A percentile compares a stretch with the other conserved stretches of the same genome.
Evolutionary conservation across 2,113 vertebrate species (phyloP).

Genomic region (Hepsetus odoe): DNA sequence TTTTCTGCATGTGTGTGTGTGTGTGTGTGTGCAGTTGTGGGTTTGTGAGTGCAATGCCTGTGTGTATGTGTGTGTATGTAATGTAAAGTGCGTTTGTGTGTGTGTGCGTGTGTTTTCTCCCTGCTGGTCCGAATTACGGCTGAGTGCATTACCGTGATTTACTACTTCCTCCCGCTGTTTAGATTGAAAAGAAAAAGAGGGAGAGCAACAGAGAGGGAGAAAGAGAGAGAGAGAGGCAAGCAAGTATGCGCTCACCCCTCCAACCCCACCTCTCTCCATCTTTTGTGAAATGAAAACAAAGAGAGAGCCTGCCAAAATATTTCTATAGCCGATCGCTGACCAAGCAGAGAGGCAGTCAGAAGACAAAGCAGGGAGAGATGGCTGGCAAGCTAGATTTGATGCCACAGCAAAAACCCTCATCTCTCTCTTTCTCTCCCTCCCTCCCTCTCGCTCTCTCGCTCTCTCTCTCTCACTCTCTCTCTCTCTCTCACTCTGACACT

Average conservation of each 20-base stretch:
- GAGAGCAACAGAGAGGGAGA: conserved; percentile 43
- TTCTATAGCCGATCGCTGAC: conserved; percentile 60
- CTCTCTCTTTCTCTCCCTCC: conserved; percentile 39
- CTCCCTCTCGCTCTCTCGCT: conserved; percentile 18
- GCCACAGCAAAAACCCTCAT: conserved; percentile 51
- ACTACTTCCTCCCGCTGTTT: conserved; percentile 81
- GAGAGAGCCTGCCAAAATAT: conserved; percentile 60
- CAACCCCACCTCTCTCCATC: conserved; percentile 51
- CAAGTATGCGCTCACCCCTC: conserved; percentile 43
- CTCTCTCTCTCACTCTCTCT: conserved; percentile 27
- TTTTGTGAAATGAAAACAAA: conserved; percentile 62
- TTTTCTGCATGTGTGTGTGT: conserved; percentile 27
- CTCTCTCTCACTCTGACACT: conserved; percentile 29
- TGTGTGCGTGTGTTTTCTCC: conserved; percentile 52
- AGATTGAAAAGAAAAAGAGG: conserved; percentile 67
- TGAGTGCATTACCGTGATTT: conserved; percentile 77
- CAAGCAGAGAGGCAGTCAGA: conserved; percentile 52
- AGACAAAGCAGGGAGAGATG: conserved; percentile 52
- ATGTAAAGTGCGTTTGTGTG: conserved; percentile 30
- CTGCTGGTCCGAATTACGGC: conserved; percentile 81
- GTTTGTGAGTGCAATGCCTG: conserved; percentile 34
- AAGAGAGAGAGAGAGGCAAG: conserved; percentile 55
- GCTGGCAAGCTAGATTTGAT: conserved; percentile 51
- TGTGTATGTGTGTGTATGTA: conserved; percentile 14
- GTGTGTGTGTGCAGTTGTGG: conserved; percentile 26